Evolutionary conservation across 2,888 invertebrate genomes (phyloP), one percentile per base, ranked within the genome.

Genomic region (Cerceris ruficornis): DNA sequence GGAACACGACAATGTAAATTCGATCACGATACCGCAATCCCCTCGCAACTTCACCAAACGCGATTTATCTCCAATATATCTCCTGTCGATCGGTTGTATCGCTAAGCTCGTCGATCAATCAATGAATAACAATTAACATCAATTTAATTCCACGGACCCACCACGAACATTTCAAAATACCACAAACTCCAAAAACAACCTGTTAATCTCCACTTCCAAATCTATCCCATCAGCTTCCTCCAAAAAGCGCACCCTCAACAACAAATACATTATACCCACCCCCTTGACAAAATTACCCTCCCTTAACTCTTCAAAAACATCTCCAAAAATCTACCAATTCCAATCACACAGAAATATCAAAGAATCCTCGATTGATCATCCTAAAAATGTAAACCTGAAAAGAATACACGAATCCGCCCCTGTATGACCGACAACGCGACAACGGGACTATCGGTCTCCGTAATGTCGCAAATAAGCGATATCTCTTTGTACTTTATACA

Each of bases 401-500:
- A 54, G 54, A 50, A 54, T 42, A 49, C 58, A 60, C n/a, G 46
- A 28, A 28, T 67, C 61, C 69, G 74, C 74, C 70, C 60, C 64
- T 66, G 65, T 15, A 49, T 77, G 70, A 77, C 77, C 77, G 59
- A 70, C 55, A 64, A 43, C 49, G 70, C 67, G 69, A 74, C 74
- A 67, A 69, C 62, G 61, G 28, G 28, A 59, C 43, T 70, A 77
- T 77, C 77, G 58, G 17, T 42, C 28, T 28, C 42, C 58, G 75
- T 77, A 70, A 75, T 67, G 67, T 75, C 67, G 70, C 70, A 75
- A 77, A 77, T 77, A 77, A 62, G 7, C 55, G 76, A 76, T 76
- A 76, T 61, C 76, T 7, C 15, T 50, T 6, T 28, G 46, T 67
- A 72, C 9, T 72, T 76, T 62, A 15, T n/a, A 61, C 62, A 58